A percentile compares a stretch with the other conserved stretches of the same genome.
These are phyloP conservation scores for Microctenopoma lineatum DNA, from an alignment of 2,797 vertebrate genomes.

Conservation along the genomic window DNA sequence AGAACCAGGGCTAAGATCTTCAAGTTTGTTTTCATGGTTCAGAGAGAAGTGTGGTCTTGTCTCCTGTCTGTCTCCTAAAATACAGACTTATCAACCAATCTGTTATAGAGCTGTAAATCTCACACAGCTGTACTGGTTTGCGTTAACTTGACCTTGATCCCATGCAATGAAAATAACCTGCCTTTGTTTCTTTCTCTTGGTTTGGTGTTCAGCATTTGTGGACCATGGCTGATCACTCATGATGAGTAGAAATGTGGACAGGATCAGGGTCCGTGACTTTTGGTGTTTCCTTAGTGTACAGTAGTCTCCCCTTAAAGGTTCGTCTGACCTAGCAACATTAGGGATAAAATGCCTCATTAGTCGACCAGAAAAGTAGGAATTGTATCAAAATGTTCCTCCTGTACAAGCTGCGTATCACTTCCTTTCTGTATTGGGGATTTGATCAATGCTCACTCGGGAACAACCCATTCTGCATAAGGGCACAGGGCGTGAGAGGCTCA, in stretches of 20 bases:
- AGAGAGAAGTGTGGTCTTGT: neutral
- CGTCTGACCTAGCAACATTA: neutral
- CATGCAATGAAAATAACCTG: neutral
- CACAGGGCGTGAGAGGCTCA: too few species aligned
- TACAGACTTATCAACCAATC: neutral
- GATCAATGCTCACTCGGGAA: too few species aligned
- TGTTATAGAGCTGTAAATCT: constrained; percentile 8
- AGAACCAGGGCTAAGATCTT: constrained; percentile 81
- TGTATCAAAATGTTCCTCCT: too few species aligned
- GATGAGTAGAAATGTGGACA: neutral
- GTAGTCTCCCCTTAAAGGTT: neutral
- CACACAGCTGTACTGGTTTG: constrained; percentile 64
- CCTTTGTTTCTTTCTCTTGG: constrained; percentile 1
- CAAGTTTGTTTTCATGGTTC: constrained; percentile 75
- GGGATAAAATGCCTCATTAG: too few species aligned
- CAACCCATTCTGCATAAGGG: neutral
- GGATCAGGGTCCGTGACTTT: too few species aligned
- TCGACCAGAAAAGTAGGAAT: too few species aligned
- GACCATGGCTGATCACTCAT: neutral
- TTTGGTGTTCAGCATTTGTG: neutral
- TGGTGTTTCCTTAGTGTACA: too few species aligned
- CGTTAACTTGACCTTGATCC: neutral
- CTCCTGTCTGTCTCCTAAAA: neutral
- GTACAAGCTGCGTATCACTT: too few species aligned
- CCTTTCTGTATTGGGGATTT: too few species aligned